Conservation (phyloP, 2,797 vertebrate species). For the Mormyrops boulengeri region DNA sequence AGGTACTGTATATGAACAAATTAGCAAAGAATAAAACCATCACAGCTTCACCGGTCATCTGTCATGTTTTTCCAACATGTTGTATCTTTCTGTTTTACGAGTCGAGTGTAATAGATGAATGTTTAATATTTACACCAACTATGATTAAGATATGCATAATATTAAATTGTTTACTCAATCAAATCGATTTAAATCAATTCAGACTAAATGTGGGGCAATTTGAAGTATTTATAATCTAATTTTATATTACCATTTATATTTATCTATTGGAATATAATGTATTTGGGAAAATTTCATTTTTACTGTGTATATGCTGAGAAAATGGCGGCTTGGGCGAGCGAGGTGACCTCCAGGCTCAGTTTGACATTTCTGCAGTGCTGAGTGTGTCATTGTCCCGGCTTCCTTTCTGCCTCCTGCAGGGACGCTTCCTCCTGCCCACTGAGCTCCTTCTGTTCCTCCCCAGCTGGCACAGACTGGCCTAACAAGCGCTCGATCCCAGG, state of each 20-base stretch:
- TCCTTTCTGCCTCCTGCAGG: slow-evolving; percentile 16
- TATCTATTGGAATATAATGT: not conserved
- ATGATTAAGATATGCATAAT: not conserved
- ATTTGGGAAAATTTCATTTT: not conserved
- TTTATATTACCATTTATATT: not conserved
- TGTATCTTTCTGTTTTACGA: not conserved
- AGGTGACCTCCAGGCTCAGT: slow-evolving; percentile 15
- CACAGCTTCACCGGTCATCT: not conserved
- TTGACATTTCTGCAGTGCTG: slow-evolving; percentile 14
- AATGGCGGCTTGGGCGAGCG: not conserved
- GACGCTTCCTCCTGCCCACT: slow-evolving; percentile 23
- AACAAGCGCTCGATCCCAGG: slow-evolving; percentile 17
- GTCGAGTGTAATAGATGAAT: not conserved
- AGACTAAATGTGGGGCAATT: not conserved
- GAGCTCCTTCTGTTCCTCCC: slow-evolving; percentile 25
- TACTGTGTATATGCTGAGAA: not conserved
- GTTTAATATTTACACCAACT: not conserved
- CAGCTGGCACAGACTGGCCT: slow-evolving; percentile 16
- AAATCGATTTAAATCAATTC: not conserved
- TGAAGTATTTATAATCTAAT: not conserved
- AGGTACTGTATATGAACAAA: not conserved
- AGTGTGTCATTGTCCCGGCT: slow-evolving; percentile 19
- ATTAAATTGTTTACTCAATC: not conserved
- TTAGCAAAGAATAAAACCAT: not conserved
- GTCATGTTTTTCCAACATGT: not conserved